Percentiles rank a stretch among this genome's conserved stretches.
Evolutionary conservation across 2,888 invertebrate species (phyloP).

Genomic region (Chrysolina haemoptera): DNA sequence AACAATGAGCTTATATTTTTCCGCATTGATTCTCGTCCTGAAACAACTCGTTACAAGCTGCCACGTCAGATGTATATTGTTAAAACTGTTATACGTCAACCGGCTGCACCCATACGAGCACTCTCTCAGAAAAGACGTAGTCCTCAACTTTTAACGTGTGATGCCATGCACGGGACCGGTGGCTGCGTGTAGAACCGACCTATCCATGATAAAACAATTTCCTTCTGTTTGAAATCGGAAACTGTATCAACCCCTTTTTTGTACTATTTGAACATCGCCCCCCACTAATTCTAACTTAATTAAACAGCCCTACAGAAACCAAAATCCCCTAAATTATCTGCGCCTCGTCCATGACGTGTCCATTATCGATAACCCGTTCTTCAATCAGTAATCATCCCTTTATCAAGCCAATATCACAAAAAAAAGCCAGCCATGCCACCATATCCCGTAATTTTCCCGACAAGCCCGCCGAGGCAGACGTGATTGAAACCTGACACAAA

Average conservation of each 20-base stretch:
- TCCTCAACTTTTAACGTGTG: too few relatives aligned
- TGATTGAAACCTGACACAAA: constrained; percentile 26
- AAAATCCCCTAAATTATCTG: not conserved
- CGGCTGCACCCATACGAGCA: too few relatives aligned
- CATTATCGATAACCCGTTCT: constrained; percentile 16
- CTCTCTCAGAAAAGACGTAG: too few relatives aligned
- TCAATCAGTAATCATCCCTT: constrained; percentile 13
- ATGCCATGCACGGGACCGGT: too few relatives aligned
- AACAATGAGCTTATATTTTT: too few relatives aligned
- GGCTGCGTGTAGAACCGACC: too few relatives aligned
- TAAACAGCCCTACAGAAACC: not conserved
- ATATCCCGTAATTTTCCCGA: not conserved
- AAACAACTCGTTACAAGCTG: too few relatives aligned
- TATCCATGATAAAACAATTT: too few relatives aligned
- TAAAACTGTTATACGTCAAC: too few relatives aligned
- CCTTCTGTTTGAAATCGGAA: not conserved
- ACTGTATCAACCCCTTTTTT: too few relatives aligned
- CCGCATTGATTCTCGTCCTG: too few relatives aligned
- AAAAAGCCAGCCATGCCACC: not conserved
- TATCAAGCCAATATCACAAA: constrained; percentile 8
- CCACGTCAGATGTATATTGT: too few relatives aligned
- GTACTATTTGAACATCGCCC: not conserved
- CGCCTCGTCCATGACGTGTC: not conserved
- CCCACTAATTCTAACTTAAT: not conserved
- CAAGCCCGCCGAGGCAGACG: constrained; percentile 5